These are phyloP conservation scores for Conistra vaccinii DNA, from an alignment of 2,888 invertebrate species.

Conservation along the genomic window DNA sequence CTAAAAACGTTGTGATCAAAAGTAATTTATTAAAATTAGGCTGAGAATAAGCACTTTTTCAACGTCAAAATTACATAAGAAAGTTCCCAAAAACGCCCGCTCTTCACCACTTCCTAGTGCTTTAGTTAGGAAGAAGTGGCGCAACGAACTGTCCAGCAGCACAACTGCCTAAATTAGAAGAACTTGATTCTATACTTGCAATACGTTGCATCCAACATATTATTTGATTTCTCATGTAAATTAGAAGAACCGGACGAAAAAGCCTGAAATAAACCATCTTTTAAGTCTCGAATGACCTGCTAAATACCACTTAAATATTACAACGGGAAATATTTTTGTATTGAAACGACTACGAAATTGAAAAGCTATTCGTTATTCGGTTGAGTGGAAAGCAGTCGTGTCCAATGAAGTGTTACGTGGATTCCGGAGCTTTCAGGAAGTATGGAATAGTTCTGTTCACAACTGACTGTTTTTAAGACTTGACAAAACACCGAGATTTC, in stretches of 20 bases:
- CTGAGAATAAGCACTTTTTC: no score
- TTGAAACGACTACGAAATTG: slow-evolving; percentile 17
- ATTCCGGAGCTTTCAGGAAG: slow-evolving; percentile 42
- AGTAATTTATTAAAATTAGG: no score
- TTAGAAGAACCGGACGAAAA: slow-evolving; percentile 20
- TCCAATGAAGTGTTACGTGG: slow-evolving; percentile 35
- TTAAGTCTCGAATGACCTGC: not conserved
- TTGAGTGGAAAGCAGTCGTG: slow-evolving; percentile 42
- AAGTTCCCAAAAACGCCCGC: no score
- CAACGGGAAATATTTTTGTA: slow-evolving; percentile 33
- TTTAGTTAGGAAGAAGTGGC: no score
- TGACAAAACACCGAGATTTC: not conserved
- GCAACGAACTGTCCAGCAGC: no score
- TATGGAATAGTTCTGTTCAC: slow-evolving; percentile 37
- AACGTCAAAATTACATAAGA: no score
- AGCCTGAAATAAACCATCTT: slow-evolving; percentile 21
- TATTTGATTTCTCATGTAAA: slow-evolving; percentile 43
- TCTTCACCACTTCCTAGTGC: no score
- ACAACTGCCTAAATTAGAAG: no score
- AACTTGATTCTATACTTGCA: no score
- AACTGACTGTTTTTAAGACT: not conserved
- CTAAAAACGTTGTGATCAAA: slow-evolving; percentile 5
- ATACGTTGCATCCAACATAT: slow-evolving; percentile 1
- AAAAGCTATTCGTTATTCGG: slow-evolving; percentile 38
- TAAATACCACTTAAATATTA: slow-evolving; percentile 42